These are phyloP conservation scores for Tychaedon coryphoeus DNA, from an alignment of 2,113 vertebrate genomes.

Conservation along the genomic window DNA sequence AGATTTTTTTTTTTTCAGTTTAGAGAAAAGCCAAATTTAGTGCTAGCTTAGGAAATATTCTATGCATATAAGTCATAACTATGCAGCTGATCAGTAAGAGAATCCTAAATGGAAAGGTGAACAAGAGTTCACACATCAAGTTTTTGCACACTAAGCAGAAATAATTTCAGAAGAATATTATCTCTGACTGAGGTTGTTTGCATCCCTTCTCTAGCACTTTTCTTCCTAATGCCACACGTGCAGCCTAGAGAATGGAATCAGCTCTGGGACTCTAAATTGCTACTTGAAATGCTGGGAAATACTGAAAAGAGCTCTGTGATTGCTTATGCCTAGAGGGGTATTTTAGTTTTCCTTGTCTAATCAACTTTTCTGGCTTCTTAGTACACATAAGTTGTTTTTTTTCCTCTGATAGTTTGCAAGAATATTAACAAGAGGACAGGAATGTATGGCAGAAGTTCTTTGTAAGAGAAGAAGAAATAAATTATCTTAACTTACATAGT, in stretches of 20 bases:
- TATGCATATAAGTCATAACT: background rate
- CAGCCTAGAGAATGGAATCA: constrained; percentile 17
- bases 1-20: background rate
- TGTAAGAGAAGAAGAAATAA: constrained; percentile 51
- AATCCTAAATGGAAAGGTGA: constrained; percentile 11
- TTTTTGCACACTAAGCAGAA: background rate
- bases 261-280: constrained; percentile 48
- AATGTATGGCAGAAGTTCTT: constrained; percentile 49
- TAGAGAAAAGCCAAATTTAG: background rate
- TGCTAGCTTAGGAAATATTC: background rate
- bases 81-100: constrained; percentile 4
- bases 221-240: constrained; percentile 25
- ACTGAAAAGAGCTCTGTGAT: constrained; percentile 26
- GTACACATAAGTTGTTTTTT: background rate
- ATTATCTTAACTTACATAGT: constrained; percentile 51
- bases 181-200: background rate
- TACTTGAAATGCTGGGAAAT: constrained; percentile 48
- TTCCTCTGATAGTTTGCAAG: constrained; percentile 12
- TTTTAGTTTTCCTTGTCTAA: constrained; percentile 38
- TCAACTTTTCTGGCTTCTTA: constrained; percentile 43
- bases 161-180: constrained; percentile 10
- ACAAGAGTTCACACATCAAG: background rate
- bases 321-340: constrained; percentile 25
- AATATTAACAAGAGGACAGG: constrained; percentile 62
- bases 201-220: background rate